Conservation (phyloP, 2,113 vertebrate genomes). For the Scomber colias region DNA sequence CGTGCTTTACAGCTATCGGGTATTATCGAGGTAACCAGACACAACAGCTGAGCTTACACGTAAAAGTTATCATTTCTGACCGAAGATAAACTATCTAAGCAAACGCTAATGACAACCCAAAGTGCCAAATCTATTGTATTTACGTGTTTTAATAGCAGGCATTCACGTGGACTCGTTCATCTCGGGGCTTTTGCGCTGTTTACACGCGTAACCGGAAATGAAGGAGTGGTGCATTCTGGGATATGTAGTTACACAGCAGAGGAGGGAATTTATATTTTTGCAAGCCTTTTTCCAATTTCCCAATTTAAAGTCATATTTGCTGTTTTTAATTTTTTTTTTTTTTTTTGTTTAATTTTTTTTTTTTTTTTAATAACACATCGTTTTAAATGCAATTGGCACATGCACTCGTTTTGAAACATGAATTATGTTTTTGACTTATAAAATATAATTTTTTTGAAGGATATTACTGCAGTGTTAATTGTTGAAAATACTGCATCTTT, state of each 20-base stretch:
- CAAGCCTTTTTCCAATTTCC: rapidly evolving
- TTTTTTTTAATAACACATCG: background rate
- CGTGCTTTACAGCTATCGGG: background rate
- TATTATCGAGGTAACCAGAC: background rate
- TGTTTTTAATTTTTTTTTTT: background rate
- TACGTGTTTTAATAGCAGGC: slow-evolving; percentile 57
- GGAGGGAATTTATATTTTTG: background rate
- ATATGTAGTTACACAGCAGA: slow-evolving; percentile 60
- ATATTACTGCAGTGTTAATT: background rate
- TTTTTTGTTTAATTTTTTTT: no score
- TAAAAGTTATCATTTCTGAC: background rate
- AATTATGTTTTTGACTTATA: background rate
- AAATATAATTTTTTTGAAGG: background rate
- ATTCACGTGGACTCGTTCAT: background rate
- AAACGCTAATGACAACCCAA: background rate
- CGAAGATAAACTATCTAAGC: background rate
- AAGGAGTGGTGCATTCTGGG: slow-evolving; percentile 64
- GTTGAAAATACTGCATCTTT: background rate
- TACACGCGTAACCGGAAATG: slow-evolving; percentile 42
- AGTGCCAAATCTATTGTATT: background rate
- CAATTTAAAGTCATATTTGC: background rate
- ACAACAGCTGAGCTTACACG: background rate
- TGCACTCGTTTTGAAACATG: background rate
- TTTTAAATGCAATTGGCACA: background rate
- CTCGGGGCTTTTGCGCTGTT: slow-evolving; percentile 52